Conservation (phyloP, 2,888 invertebrate genomes). For the Cyclophora punctaria region DNA sequence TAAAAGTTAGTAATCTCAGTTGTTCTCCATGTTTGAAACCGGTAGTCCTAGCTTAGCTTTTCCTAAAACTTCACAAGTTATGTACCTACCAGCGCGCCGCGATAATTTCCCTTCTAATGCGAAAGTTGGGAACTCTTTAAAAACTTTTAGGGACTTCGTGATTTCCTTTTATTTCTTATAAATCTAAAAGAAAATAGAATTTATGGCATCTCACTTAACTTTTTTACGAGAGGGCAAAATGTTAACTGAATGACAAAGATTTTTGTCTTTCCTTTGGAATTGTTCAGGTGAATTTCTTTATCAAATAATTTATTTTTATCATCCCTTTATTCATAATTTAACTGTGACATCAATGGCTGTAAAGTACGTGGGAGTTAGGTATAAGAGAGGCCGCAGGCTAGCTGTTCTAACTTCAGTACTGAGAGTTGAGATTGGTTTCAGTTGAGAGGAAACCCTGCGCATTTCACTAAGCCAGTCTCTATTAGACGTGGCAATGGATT, state of each 20-base stretch:
- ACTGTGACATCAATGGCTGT: neutral
- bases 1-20: neutral
- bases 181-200: slow-evolving; percentile 47
- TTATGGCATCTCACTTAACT: slow-evolving; percentile 36
- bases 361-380: neutral
- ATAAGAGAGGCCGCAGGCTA: neutral
- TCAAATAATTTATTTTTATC: slow-evolving; percentile 1
- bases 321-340: neutral
- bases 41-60: slow-evolving; percentile 9
- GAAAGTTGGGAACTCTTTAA: slow-evolving; percentile 47
- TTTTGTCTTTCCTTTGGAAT: slow-evolving; percentile 16
- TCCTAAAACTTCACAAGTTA: slow-evolving; percentile 48
- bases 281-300: slow-evolving; percentile 4
- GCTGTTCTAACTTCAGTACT: no score
- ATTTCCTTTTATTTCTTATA: slow-evolving; percentile 46
- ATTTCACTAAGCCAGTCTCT: no score
- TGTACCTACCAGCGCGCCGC: slow-evolving; percentile 35
- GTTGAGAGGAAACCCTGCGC: no score
- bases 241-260: slow-evolving; percentile 24
- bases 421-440: no score
- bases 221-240: slow-evolving; percentile 25
- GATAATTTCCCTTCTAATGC: slow-evolving; percentile 61
- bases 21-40: no score
- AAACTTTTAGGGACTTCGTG: slow-evolving; percentile 39
- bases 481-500: no score